Percentiles rank a stretch among this genome's conserved stretches.
Conservation (phyloP, 2,113 vertebrate genomes). For the Dasyprocta punctata region DNA sequence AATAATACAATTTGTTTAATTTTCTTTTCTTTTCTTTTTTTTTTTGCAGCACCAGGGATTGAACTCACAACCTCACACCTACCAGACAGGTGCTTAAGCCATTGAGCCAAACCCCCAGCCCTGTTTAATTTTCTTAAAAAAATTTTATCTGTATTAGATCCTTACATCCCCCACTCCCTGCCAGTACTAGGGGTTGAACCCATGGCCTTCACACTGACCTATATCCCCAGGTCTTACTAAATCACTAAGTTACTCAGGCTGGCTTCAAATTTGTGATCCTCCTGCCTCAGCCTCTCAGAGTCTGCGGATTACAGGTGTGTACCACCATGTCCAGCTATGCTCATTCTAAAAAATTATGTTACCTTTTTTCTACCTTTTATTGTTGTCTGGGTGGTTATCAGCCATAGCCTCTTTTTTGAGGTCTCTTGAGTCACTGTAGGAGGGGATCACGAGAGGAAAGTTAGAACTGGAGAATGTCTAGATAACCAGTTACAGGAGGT, state of each 20-base stretch:
- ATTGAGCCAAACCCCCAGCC: too few relatives aligned
- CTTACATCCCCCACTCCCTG: neutral
- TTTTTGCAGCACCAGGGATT: too few relatives aligned
- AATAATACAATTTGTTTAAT: neutral
- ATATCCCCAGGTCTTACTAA: neutral
- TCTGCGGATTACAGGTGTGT: neutral
- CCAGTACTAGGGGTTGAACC: neutral
- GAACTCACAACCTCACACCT: too few relatives aligned
- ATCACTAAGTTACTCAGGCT: neutral
- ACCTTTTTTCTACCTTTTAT: conserved; percentile 37
- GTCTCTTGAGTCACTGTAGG: conserved; percentile 54
- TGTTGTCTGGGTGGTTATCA: conserved; percentile 35
- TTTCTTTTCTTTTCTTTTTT: too few relatives aligned
- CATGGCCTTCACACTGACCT: neutral
- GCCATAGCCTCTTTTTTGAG: neutral
- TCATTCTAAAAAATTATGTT: conserved; percentile 18
- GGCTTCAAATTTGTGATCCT: neutral
- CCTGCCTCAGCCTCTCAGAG: neutral
- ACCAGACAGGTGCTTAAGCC: too few relatives aligned
- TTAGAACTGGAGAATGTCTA: conserved; percentile 35
- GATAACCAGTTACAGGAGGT: neutral
- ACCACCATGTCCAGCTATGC: neutral
- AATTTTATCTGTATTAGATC: neutral
- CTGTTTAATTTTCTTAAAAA: neutral
- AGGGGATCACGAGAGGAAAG: conserved; percentile 5